Evolutionary conservation across 2,113 vertebrate genomes (phyloP).

Genomic region (Limanda limanda): DNA sequence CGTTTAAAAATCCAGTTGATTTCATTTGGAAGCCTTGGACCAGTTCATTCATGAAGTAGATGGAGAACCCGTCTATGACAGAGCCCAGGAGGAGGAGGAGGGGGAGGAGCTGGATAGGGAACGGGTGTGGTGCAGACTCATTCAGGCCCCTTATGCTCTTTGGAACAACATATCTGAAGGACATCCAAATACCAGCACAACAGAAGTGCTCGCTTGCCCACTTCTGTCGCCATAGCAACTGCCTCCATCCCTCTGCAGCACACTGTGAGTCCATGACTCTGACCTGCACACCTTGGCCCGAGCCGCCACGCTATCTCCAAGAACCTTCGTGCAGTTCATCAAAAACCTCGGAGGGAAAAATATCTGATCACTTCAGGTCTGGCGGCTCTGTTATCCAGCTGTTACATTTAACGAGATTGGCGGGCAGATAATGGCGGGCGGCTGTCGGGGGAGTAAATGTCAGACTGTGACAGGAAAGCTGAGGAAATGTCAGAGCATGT

Average conservation of each 20-base stretch:
- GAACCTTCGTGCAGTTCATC: conserved; percentile 44
- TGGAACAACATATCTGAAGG: conserved; percentile 33
- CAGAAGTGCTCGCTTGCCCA: conserved; percentile 24
- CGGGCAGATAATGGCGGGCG: conserved; percentile 46
- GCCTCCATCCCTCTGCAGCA: conserved; percentile 51
- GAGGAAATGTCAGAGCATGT: conserved; percentile 67
- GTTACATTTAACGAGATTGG: conserved; percentile 66
- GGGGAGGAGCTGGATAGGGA: no score
- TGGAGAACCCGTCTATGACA: no score
- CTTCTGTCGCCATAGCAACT: conserved; percentile 74
- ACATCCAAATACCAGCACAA: conserved; percentile 50
- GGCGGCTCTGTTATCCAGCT: conserved; percentile 59
- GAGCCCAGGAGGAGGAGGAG: no score
- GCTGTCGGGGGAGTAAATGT: conserved; percentile 62
- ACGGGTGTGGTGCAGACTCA: neutral
- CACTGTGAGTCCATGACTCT: conserved; percentile 58
- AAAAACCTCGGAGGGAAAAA: conserved; percentile 51
- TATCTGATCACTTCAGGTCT: conserved; percentile 29
- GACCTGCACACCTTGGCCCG: conserved; percentile 46
- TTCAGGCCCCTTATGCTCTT: conserved; percentile 18
- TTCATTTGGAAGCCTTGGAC: no score
- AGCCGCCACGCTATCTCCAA: conserved; percentile 48
- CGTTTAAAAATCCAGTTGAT: no score
- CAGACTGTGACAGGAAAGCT: conserved; percentile 59
- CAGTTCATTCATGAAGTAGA: no score